These are phyloP conservation scores for Cryptosula pallasiana DNA, from an alignment of 2,888 invertebrate genomes.

Conservation along the genomic window DNA sequence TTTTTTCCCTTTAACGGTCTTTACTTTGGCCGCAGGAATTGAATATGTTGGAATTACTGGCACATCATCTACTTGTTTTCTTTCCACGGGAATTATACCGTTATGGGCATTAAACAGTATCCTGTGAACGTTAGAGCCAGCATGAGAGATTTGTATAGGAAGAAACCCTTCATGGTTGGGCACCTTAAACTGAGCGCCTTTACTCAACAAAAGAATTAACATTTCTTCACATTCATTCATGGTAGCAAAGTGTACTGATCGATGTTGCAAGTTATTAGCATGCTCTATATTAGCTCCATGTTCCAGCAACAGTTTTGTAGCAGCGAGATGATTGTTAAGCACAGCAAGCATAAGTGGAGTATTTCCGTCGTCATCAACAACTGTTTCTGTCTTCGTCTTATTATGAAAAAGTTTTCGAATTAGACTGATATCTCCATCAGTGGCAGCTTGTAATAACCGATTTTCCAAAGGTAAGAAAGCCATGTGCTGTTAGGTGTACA, in stretches of 20 bases:
- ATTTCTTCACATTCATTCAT: constrained; percentile 2
- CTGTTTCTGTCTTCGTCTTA: not conserved
- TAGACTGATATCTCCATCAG: not conserved
- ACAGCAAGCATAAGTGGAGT: not conserved
- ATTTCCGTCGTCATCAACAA: not conserved
- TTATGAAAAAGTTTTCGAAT: not conserved
- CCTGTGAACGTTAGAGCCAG: not conserved
- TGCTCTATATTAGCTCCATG: constrained; percentile 17
- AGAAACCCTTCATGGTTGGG: constrained; percentile 4
- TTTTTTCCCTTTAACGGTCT: constrained; percentile 6
- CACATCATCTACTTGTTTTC: not conserved
- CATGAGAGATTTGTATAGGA: not conserved
- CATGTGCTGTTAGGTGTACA: not conserved
- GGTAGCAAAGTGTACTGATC: not conserved
- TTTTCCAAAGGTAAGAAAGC: constrained; percentile 2
- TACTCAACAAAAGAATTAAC: not conserved
- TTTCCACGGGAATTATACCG: not conserved
- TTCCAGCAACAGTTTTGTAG: not conserved
- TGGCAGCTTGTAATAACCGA: constrained; percentile 1
- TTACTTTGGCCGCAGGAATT: not conserved
- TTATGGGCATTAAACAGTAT: not conserved
- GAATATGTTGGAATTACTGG: not conserved
- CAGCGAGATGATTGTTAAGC: not conserved
- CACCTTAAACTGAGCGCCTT: not conserved
- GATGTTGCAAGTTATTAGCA: not conserved